Conservation (phyloP, 2,888 invertebrate species). For the Mayetiola destructor region DNA sequence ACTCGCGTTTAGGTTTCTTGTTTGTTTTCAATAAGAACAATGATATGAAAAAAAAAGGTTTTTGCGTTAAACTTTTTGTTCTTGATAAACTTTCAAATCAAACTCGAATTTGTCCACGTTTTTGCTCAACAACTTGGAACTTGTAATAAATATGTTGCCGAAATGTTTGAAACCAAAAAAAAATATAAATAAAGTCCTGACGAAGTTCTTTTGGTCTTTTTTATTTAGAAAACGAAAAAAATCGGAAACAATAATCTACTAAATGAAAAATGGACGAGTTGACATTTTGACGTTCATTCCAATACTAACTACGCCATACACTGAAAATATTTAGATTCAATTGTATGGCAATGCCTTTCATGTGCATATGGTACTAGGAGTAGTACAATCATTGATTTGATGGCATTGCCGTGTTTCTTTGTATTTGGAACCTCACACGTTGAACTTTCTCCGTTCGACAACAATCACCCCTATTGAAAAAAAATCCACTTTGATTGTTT, state of each 20-base stretch:
- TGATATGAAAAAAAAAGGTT: not conserved
- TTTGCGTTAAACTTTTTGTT: not conserved
- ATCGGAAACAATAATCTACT: not conserved
- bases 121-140: not conserved
- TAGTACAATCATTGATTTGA: too few species aligned
- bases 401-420: not conserved
- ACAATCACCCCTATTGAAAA: not conserved
- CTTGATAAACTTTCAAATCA: not conserved
- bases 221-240: not conserved
- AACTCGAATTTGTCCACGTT: too few species aligned
- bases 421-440: too few species aligned
- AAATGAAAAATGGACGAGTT: constrained; percentile 13
- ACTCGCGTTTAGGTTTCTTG: not conserved
- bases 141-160: not conserved
- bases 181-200: not conserved
- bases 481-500: not conserved
- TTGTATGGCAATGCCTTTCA: not conserved
- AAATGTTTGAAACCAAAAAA: too few species aligned
- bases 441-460: not conserved
- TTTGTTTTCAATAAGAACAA: not conserved
- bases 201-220: not conserved
- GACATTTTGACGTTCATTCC: constrained; percentile 11
- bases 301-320: constrained; percentile 12
- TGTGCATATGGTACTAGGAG: not conserved
- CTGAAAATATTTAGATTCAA: not conserved